phyloP scores from a whole-genome alignment of 2,888 invertebrate species.

The Ctena decussata region DNA sequence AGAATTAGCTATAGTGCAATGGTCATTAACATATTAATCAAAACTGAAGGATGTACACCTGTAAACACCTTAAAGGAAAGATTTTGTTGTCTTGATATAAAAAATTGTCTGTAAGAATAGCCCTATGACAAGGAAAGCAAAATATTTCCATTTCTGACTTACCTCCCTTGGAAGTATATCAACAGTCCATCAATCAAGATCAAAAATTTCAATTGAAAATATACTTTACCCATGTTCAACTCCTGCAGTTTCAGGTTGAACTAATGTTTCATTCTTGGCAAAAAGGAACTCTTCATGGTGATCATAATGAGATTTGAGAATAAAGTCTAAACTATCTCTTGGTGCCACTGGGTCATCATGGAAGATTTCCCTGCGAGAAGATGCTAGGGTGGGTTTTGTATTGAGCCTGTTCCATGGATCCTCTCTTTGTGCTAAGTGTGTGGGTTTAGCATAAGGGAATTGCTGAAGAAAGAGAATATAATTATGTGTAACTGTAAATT shows the following conservation, averaged over 20 bases:
- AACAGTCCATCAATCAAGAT: no score
- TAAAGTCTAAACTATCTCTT: constrained; percentile 86
- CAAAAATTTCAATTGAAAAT: neutral
- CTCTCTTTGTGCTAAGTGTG: constrained; percentile 83
- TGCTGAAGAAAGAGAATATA: constrained; percentile 68
- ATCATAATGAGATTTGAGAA: constrained; percentile 85
- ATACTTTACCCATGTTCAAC: constrained; percentile 81
- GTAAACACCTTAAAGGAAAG: no score
- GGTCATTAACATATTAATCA: no score
- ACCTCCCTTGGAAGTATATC: no score
- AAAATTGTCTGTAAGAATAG: no score
- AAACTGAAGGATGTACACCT: no score
- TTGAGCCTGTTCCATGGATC: constrained; percentile 86
- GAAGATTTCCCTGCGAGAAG: constrained; percentile 82
- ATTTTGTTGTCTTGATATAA: no score
- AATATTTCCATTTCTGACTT: no score
- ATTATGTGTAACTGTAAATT: no score
- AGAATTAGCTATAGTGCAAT: no score
- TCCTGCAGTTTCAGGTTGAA: constrained; percentile 85
- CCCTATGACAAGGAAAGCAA: no score
- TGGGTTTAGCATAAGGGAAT: constrained; percentile 78
- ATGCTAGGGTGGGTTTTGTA: constrained; percentile 82
- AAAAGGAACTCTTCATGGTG: constrained; percentile 85
- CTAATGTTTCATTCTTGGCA: constrained; percentile 83
- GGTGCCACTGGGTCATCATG: constrained; percentile 85